Evolutionary conservation across 1,140 invertebrate genomes (phyloP), one percentile per base, ranked within the genome.

Genomic region (Pseudachorutes palmiensis): DNA sequence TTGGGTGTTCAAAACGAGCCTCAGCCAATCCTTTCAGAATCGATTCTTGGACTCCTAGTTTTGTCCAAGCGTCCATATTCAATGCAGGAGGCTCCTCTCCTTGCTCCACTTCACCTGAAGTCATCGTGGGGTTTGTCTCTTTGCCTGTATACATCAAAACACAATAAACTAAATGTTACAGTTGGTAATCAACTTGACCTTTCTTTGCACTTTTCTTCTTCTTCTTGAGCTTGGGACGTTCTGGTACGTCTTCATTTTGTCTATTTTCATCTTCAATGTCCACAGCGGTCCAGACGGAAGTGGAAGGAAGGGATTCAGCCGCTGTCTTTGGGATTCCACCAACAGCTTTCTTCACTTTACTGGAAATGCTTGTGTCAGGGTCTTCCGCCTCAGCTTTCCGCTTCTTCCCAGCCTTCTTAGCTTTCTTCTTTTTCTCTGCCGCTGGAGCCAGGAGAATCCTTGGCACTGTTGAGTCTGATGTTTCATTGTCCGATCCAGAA

Each of bases 1-100:
- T 98, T 1, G 95, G 95, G 16, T 82, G 78, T 49, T 78, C 80
- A 79, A 96, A 97, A 0, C 86, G 84, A 70, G 88, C 82, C 66
- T 91, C 87, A 19, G 81, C 77, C 12, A 98, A 77, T 2, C 88
- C 87, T 76, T 83, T 84, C 30, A 94, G 75, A 69, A 98, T 83
- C 24, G 82, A 72, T 0, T 84, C 77, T 0, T 89, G 88, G 19
- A 87, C 87, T 79, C 78, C 87, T 78, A 83, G 84, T 76, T 77
- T 81, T 49, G 83, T 81, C 93, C 93, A 97, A 0, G 83, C 82
- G 70, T 83, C 74, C 78, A 85, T 82, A 74, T 85, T 80, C 31
- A 69, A 65, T 16, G 51, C 12, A 16, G 51, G 24, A 14, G 51
- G 51, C 24, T 12, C 12, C 24, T 3, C 5, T 19, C 5, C 5